Evolutionary conservation across 2,888 invertebrate species (phyloP).

Genomic region (Lasiommata megera): DNA sequence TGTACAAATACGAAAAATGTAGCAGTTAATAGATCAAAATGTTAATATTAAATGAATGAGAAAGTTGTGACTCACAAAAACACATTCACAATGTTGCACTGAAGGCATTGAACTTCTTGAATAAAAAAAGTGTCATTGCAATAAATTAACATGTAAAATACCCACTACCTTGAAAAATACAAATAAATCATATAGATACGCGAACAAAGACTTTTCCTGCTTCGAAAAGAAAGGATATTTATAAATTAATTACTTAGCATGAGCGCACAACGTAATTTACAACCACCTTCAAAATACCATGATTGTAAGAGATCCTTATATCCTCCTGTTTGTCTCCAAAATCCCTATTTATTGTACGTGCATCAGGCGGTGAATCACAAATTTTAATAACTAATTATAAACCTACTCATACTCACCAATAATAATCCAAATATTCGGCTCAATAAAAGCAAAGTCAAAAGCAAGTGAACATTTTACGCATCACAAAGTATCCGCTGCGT

Average conservation of each 20-base stretch:
- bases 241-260: conserved; percentile 3
- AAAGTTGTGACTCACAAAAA: conserved; percentile 7
- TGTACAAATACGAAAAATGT: no score
- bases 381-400: conserved; percentile 53
- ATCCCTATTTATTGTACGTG: conserved; percentile 34
- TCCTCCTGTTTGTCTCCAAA: conserved; percentile 34
- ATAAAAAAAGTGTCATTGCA: not conserved
- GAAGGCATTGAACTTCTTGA: not conserved
- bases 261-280: conserved; percentile 15
- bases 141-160: conserved; percentile 3
- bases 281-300: conserved; percentile 18
- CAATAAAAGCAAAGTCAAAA: conserved; percentile 50
- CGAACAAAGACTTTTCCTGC: conserved; percentile 7
- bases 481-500: conserved; percentile 54
- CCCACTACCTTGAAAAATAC: not conserved
- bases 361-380: conserved; percentile 59
- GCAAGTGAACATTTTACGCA: conserved; percentile 55
- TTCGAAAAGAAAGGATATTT: conserved; percentile 1
- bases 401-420: conserved; percentile 63
- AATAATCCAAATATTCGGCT: conserved; percentile 54
- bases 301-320: conserved; percentile 24
- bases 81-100: not conserved
- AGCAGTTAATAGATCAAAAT: not conserved
- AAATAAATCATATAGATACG: not conserved
- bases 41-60: conserved; percentile 1